Evolutionary conservation across 2,797 vertebrate species (phyloP).

Genomic region (Diplodus sargus): DNA sequence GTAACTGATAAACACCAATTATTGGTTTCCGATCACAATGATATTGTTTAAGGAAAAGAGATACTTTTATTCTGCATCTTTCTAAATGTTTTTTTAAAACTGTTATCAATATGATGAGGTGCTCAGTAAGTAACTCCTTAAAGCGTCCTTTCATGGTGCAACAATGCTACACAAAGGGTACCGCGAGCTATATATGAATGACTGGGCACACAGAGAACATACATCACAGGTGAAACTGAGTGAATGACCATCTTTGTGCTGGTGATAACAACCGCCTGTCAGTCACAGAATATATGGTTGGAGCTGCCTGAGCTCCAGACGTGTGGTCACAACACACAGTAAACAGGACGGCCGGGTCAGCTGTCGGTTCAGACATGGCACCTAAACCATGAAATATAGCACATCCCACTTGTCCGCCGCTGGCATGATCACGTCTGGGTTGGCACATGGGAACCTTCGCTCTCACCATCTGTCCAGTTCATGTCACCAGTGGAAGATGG

Average conservation of each 20-base stretch:
- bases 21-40: too few species aligned
- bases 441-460: constrained; percentile 50
- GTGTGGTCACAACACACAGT: constrained; percentile 47
- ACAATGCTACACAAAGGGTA: not conserved
- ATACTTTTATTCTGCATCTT: too few species aligned
- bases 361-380: constrained; percentile 63
- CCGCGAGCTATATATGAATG: not conserved
- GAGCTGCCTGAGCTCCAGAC: constrained; percentile 33
- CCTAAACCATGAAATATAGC: constrained; percentile 54
- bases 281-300: constrained; percentile 17
- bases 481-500: constrained; percentile 32
- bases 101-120: too few species aligned
- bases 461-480: constrained; percentile 52
- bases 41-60: too few species aligned
- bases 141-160: not conserved
- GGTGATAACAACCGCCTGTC: constrained; percentile 31
- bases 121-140: too few species aligned
- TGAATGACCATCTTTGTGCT: constrained; percentile 39
- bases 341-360: constrained; percentile 49
- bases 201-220: not conserved
- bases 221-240: constrained; percentile 32
- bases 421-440: constrained; percentile 46
- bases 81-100: too few species aligned
- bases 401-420: constrained; percentile 51
- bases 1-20: too few species aligned